Percentiles rank a stretch among this genome's conserved stretches.
Conservation (phyloP, 2,888 invertebrate species). For the Ctena decussata region DNA sequence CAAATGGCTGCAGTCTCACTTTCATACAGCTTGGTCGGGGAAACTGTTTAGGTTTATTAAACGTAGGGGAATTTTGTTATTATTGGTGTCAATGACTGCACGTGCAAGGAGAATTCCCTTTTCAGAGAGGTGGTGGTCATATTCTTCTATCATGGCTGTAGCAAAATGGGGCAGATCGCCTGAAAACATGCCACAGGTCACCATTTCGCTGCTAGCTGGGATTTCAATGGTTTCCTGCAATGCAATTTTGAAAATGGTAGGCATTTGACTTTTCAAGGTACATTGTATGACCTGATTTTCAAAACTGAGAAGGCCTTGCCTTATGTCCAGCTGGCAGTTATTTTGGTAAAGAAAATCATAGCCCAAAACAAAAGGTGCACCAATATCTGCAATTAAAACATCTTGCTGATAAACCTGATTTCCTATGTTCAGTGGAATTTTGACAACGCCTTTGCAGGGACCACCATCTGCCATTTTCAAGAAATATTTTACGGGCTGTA, state of each 20-base stretch:
- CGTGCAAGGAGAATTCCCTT: neutral
- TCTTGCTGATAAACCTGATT: neutral
- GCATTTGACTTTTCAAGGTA: neutral
- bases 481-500: neutral
- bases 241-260: neutral
- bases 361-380: neutral
- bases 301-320: neutral
- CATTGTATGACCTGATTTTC: neutral
- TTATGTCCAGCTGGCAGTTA: neutral
- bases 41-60: neutral
- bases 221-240: neutral
- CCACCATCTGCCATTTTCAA: conserved; percentile 10
- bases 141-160: neutral
- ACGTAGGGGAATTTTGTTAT: neutral
- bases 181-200: neutral
- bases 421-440: neutral
- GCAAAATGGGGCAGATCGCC: neutral
- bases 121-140: neutral
- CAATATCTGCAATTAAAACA: neutral
- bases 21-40: neutral
- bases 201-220: neutral
- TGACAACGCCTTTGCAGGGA: neutral
- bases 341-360: neutral
- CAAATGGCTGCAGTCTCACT: neutral
- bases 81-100: neutral